Percentiles rank a stretch among this genome's conserved stretches.
Conservation (phyloP, 2,888 invertebrate species). For the Metalampra italica region DNA sequence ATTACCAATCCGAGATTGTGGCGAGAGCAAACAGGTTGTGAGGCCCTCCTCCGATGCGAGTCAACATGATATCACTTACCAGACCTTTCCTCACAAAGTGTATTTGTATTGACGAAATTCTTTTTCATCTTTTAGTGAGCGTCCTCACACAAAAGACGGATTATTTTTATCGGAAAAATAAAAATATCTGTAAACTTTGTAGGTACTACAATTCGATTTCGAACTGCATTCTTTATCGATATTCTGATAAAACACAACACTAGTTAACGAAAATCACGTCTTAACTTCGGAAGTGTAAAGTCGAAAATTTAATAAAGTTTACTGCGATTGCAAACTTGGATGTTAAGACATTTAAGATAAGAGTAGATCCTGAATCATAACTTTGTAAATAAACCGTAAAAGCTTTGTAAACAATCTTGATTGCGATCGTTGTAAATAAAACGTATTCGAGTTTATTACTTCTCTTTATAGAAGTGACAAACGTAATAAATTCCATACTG, state of each 20-base stretch:
- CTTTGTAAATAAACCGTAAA: slow-evolving; percentile 36
- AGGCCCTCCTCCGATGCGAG: slow-evolving; percentile 48
- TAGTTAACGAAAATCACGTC: slow-evolving; percentile 9
- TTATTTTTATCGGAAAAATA: slow-evolving; percentile 23
- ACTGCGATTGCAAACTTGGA: slow-evolving; percentile 10
- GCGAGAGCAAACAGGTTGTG: slow-evolving; percentile 65
- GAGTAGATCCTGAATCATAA: slow-evolving; percentile 4
- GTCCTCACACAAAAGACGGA: slow-evolving; percentile 34
- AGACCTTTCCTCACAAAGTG: slow-evolving; percentile 52
- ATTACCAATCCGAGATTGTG: slow-evolving; percentile 74
- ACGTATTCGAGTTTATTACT: slow-evolving; percentile 49
- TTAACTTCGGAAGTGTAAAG: slow-evolving; percentile 12
- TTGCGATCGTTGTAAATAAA: slow-evolving; percentile 38
- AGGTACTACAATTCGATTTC: slow-evolving; percentile 2
- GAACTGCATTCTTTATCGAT: slow-evolving; percentile 12
- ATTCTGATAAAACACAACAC: slow-evolving; percentile 10
- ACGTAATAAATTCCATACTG: slow-evolving; percentile 58
- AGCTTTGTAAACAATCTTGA: slow-evolving; percentile 40
- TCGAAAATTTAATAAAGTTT: slow-evolving; percentile 18
- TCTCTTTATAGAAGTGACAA: slow-evolving; percentile 51
- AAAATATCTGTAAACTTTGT: slow-evolving; percentile 10
- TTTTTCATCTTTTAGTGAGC: slow-evolving; percentile 41
- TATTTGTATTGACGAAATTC: slow-evolving; percentile 61
- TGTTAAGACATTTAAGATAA: slow-evolving; percentile 12
- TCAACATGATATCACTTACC: slow-evolving; percentile 72